Evolutionary conservation across 2,113 vertebrate genomes (phyloP).

Genomic region (Alces alces): DNA sequence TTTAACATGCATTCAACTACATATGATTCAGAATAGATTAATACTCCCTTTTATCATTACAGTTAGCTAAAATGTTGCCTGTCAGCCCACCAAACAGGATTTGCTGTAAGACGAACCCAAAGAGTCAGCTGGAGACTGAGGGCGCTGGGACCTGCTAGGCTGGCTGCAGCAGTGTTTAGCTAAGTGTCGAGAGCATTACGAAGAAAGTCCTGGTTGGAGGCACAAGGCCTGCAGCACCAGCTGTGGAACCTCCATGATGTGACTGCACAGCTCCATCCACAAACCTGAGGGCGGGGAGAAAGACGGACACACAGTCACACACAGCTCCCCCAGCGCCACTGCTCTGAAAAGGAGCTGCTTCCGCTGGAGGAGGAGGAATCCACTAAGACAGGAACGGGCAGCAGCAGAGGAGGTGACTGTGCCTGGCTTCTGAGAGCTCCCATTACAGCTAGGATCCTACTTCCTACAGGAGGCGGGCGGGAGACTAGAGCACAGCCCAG

Average conservation of each 20-base stretch:
- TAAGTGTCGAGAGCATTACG: constrained; percentile 87
- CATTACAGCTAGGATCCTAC: not conserved
- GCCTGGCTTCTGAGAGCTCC: not conserved
- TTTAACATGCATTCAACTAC: constrained; percentile 96
- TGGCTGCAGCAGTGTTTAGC: constrained; percentile 87
- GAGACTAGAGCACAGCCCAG: not conserved
- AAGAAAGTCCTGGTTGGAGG: constrained; percentile 91
- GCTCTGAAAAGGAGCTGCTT: not conserved
- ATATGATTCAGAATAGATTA: constrained; percentile 89
- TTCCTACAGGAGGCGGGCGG: not conserved
- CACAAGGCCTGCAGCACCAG: constrained; percentile 91
- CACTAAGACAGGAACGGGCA: not conserved
- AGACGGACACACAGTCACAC: not conserved
- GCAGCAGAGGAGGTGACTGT: not conserved
- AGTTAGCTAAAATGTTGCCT: constrained; percentile 95
- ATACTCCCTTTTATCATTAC: constrained; percentile 91
- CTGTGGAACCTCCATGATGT: constrained; percentile 91
- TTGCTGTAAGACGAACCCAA: constrained; percentile 87
- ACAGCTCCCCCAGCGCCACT: not conserved
- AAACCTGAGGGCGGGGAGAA: constrained; percentile 80
- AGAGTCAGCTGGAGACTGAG: constrained; percentile 90
- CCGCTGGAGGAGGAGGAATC: not conserved
- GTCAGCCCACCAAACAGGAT: constrained; percentile 93
- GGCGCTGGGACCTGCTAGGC: constrained; percentile 85
- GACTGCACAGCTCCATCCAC: constrained; percentile 95